These are phyloP conservation scores for Nicator chloris DNA, from an alignment of 2,113 vertebrate species.

Conservation along the genomic window DNA sequence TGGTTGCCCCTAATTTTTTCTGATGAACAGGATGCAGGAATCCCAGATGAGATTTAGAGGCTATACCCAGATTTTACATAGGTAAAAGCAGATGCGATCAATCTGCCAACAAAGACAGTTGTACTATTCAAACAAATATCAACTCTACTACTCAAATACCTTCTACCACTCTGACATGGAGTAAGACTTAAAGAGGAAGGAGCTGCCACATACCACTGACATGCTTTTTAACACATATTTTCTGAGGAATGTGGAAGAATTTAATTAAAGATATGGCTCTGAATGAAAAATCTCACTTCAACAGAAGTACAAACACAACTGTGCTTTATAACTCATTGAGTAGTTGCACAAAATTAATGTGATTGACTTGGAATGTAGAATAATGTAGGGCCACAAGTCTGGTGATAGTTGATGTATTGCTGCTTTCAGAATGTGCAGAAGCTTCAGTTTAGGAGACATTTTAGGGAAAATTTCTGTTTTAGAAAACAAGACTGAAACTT, in stretches of 20 bases:
- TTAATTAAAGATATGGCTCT: neutral
- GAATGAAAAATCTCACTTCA: neutral
- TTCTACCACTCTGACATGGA: neutral
- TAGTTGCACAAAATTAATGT: neutral
- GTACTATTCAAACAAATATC: neutral
- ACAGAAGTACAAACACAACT: neutral
- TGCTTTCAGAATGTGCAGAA: neutral
- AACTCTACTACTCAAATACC: neutral
- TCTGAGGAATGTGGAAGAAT: neutral
- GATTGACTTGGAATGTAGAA: neutral
- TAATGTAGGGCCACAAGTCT: neutral
- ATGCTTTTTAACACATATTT: neutral
- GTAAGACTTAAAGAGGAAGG: neutral
- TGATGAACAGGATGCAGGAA: neutral
- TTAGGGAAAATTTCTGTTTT: neutral
- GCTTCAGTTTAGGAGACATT: neutral
- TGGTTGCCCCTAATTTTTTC: neutral
- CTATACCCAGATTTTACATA: neutral
- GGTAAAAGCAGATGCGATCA: neutral
- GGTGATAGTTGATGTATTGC: neutral
- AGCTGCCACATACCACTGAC: neutral
- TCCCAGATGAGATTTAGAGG: neutral
- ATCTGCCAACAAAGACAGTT: neutral
- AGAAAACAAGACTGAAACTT: neutral
- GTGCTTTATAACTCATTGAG: neutral